Base-by-base conservation (phyloP, 2,113 vertebrate genomes). In the Myiopsitta monachus region DNA sequence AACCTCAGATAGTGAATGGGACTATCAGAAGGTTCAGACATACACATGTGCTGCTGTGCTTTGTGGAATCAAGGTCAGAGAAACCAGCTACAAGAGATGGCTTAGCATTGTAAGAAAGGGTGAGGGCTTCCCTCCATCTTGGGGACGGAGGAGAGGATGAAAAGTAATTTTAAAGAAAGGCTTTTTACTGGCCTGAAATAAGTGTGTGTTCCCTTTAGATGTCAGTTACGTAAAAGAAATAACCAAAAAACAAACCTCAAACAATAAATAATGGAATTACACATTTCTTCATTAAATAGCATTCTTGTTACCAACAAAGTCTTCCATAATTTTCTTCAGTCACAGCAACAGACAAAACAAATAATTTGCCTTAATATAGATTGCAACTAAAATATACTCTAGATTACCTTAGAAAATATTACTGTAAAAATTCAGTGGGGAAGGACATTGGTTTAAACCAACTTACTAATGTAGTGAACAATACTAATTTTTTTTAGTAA, bases 201-300 rank as follows among this genome's bases (percentile, higher is more conserved):
- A 83, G 43, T 47, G 93, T 46, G 91, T 90, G 95, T 89, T 96
- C 91, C 87, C 93, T 96, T 96, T 88, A 93, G 88, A 74, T 87
- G 96, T 95, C 96, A 97, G 90, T 91, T 91, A 90, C 79, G 80
- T 44, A 79, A 87, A 83, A 94, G 77, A 91, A 95, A 87, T 52
- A 94, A 94, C 74, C 88, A 91, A 93, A 96, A 96, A 88, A 92
- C 96, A 98, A 98, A 97, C 96, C 90, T 98, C 96, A 95, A 97
- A 97, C 88, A 98, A 98, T 98, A 98, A 98, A 98, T 98, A 98
- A 97, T 93, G 97, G 93, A 97, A 98, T 97, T 97, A 98, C 95
- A 98, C 69, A 95, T 88, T 95, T 98, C 96, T 98, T 97, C 97
- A 97, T 98, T 98, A 97, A 97, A 98, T 97, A 98, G 96, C 95